These are phyloP conservation scores for Syngnathus acus DNA, from an alignment of 2,797 vertebrate genomes.

Conservation along the genomic window DNA sequence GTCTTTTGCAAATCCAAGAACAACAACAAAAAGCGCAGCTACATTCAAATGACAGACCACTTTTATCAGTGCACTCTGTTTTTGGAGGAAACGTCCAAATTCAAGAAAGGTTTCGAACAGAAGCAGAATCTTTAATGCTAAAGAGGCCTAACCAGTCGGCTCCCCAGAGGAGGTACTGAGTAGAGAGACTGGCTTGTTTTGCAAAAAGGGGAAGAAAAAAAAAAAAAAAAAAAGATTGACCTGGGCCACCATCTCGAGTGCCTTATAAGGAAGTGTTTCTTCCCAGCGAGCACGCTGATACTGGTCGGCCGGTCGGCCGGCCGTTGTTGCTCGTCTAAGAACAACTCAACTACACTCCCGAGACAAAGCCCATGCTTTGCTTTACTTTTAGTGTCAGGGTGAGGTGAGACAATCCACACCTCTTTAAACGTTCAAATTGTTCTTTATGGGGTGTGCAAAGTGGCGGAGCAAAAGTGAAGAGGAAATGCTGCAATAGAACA, in stretches of 20 bases:
- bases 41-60: not conserved
- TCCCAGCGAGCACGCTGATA: conserved; percentile 53
- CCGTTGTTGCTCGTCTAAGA: conserved; percentile 50
- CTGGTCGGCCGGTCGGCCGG: conserved; percentile 15
- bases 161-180: conserved; percentile 60
- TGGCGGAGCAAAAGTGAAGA: conserved; percentile 6
- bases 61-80: not conserved
- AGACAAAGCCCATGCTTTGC: conserved; percentile 42
- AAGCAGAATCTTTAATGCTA: not conserved
- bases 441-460: conserved; percentile 4
- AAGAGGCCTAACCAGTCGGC: conserved; percentile 29
- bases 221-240: conserved; percentile 49
- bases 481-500: conserved; percentile 5
- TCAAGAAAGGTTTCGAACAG: no score
- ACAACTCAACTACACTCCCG: conserved; percentile 45
- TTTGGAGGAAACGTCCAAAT: not conserved
- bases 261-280: conserved; percentile 81
- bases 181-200: conserved; percentile 61
- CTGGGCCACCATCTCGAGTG: conserved; percentile 68
- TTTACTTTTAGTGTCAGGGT: conserved; percentile 25
- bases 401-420: conserved; percentile 21
- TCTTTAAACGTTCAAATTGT: conserved; percentile 3
- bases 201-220: conserved; percentile 19
- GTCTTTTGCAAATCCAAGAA: not conserved
- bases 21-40: not conserved